Conservation (phyloP, 2,113 vertebrate species). For the Dendrocopos noguchii region DNA sequence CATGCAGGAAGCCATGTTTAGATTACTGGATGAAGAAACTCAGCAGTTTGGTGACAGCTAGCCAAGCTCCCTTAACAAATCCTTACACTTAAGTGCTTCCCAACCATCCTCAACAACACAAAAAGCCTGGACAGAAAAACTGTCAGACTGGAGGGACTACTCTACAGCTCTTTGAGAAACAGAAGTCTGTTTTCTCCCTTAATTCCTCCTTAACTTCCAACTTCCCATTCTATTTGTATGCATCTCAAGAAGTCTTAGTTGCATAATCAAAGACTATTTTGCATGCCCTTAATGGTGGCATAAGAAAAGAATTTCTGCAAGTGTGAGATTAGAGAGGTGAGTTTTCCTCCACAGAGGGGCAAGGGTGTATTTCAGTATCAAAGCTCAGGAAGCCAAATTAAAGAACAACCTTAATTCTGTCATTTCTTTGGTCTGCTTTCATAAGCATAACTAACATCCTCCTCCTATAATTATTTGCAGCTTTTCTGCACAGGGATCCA, state of each 20-base stretch:
- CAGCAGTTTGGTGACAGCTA: background rate
- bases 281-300: background rate
- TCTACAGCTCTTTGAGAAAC: background rate
- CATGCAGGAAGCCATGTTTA: background rate
- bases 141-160: background rate
- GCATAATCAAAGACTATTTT: background rate
- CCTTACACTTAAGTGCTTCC: background rate
- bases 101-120: background rate
- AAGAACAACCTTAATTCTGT: background rate
- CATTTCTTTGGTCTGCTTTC: background rate
- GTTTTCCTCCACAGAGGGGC: background rate
- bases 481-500: background rate
- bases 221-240: background rate
- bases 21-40: background rate
- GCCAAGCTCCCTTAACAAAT: background rate
- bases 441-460: rapidly evolving
- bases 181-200: background rate
- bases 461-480: background rate
- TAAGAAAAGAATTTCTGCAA: background rate
- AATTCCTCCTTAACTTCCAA: background rate
- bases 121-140: background rate
- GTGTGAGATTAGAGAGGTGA: background rate
- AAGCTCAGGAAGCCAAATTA: background rate
- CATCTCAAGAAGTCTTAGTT: background rate
- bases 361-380: background rate